phyloP scores from a whole-genome alignment of 2,888 invertebrate genomes.

The Agriopis leucophaearia region DNA sequence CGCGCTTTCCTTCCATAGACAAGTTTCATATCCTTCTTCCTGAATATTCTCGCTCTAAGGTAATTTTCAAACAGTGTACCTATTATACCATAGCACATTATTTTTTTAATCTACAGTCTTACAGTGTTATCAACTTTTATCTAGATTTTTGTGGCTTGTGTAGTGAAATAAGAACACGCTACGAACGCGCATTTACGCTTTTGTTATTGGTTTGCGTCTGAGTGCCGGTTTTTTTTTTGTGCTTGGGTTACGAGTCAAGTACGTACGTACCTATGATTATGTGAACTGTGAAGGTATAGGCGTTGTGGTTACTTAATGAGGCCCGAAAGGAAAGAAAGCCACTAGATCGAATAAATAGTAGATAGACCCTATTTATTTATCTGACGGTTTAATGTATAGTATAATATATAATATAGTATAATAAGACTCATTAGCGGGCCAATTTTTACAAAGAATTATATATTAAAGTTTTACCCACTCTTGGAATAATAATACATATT shows the following conservation, averaged over 20 bases:
- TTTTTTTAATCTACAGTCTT: slow-evolving; percentile 42
- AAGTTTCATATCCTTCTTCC: slow-evolving; percentile 54
- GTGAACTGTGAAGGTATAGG: slow-evolving; percentile 13
- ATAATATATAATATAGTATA: too few relatives aligned
- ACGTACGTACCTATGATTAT: slow-evolving; percentile 17
- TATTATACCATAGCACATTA: not conserved
- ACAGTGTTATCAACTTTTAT: slow-evolving; percentile 30
- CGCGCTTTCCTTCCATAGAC: slow-evolving; percentile 65
- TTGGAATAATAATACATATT: too few relatives aligned
- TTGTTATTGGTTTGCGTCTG: slow-evolving; percentile 62
- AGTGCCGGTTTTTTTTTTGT: slow-evolving; percentile 48
- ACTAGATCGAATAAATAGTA: not conserved
- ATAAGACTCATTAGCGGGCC: too few relatives aligned
- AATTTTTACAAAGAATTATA: too few relatives aligned
- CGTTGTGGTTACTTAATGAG: slow-evolving; percentile 1
- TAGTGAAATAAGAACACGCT: slow-evolving; percentile 48
- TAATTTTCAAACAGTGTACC: slow-evolving; percentile 55
- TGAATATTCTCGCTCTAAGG: slow-evolving; percentile 71
- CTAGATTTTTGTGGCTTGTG: slow-evolving; percentile 10
- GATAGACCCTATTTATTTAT: too few relatives aligned
- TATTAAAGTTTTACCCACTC: too few relatives aligned
- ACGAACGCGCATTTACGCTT: slow-evolving; percentile 51
- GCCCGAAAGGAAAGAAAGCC: not conserved
- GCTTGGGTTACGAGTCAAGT: not conserved
- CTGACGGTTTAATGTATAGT: too few relatives aligned